Evolutionary conservation across 2,888 invertebrate genomes (phyloP), one percentile per base, ranked within the genome.

Genomic region (Caenorhabditis virilis): DNA sequence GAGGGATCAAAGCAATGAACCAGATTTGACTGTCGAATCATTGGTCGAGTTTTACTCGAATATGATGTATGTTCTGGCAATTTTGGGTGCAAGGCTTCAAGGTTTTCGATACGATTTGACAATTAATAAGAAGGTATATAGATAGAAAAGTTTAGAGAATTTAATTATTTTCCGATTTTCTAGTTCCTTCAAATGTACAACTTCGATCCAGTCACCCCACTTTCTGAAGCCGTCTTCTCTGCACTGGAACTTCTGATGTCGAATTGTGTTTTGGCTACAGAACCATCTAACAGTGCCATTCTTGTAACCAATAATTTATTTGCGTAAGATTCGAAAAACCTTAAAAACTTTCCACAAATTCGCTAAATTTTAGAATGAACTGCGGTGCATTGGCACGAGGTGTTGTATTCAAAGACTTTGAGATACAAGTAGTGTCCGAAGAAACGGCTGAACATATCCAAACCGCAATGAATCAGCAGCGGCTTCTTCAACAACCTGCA

Each of bases 221-320:
- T 78, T 23, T 77, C 76, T 16, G 78, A 82, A 52, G 72, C 70
- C 30, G 79, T 81, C 13, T 81, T 81, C 57, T 70, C 79, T 20
- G 77, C 81, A 15, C 63, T 82, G 7, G 81, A 81, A 35, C 56
- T 81, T 23, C 64, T 81, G 36, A 80, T 81, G 80, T 62, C 77
- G 7, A 79, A 80, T 56, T 81, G 79, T 50, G 78, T 80, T 13
- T 54, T 80, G 33, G 76, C 78, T 15, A 78, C 78, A 16, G 81
- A 81, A 43, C 81, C 81, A 18, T 76, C 74, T n/a, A 76, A 74
- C 13, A 78, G 75, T 59, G 78, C 81, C 23, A 81, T 81, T 30
- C 57, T 81, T 30, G 81, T 80, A 23, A 80, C 78, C 43, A 80
- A 81, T 54, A 82, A 78, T 48, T 61, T 80, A 11, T 81, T 81